These are phyloP conservation scores for Sinocyclocheilus maitianheensis DNA, from an alignment of 2,113 vertebrate genomes.

Conservation along the genomic window DNA sequence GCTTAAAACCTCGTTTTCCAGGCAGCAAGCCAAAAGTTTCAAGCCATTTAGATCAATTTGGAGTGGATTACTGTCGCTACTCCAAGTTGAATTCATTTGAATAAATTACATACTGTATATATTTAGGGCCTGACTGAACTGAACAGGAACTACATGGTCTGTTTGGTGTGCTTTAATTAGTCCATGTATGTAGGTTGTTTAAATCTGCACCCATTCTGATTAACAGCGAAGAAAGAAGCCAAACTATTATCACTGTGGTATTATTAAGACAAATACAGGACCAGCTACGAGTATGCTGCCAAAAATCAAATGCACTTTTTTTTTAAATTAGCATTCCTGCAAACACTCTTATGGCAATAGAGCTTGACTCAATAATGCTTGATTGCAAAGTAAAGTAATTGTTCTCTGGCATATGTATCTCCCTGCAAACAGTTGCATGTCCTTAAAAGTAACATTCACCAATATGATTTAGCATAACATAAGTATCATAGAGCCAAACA, in stretches of 20 bases:
- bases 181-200: constrained; percentile 22
- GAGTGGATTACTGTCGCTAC: constrained; percentile 39
- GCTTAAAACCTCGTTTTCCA: constrained; percentile 32
- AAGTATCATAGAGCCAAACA: not conserved
- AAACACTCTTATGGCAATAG: not conserved
- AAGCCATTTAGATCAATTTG: constrained; percentile 50
- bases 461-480: not conserved
- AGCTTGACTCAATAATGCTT: not conserved
- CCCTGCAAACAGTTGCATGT: not conserved
- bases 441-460: not conserved
- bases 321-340: not conserved
- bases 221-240: not conserved
- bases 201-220: not conserved
- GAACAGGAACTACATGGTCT: not conserved
- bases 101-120: constrained; percentile 30
- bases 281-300: not conserved
- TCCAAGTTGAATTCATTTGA: constrained; percentile 45
- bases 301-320: not conserved
- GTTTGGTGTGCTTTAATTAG: constrained; percentile 36
- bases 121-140: constrained; percentile 4
- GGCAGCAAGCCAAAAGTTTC: constrained; percentile 40
- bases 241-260: not conserved
- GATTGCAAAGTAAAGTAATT: not conserved
- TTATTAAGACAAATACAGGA: not conserved
- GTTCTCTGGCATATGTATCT: not conserved